Evolutionary conservation across 2,113 vertebrate genomes (phyloP).

Genomic region (Anguilla japonica): DNA sequence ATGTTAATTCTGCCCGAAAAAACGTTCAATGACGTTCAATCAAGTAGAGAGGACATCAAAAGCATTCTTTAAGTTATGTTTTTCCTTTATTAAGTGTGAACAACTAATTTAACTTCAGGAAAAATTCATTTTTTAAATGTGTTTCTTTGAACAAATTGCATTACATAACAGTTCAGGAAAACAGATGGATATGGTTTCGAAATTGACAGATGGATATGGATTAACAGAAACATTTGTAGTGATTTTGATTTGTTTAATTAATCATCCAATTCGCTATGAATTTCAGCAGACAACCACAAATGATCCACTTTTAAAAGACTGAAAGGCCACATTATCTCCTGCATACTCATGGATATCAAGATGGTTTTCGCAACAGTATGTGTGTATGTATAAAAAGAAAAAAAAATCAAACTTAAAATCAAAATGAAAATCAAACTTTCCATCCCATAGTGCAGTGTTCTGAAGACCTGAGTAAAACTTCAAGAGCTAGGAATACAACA

Average conservation of each 20-base stretch:
- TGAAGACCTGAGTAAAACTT: background rate
- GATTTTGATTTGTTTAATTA: background rate
- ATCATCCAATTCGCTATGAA: background rate
- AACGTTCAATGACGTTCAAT: background rate
- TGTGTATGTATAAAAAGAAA: background rate
- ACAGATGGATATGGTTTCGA: background rate
- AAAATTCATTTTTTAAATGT: background rate
- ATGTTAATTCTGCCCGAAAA: background rate
- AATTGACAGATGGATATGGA: background rate
- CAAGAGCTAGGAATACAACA: background rate
- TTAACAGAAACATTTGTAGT: background rate
- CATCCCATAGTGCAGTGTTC: background rate
- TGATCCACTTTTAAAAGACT: background rate
- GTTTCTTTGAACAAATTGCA: background rate
- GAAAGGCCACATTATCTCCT: conserved; percentile 1
- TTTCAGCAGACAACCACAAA: background rate
- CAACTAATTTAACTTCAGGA: background rate
- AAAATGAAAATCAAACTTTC: background rate
- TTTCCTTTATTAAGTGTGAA: background rate
- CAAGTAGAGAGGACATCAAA: background rate
- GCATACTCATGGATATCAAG: background rate
- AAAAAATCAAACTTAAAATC: background rate
- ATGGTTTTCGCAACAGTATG: background rate
- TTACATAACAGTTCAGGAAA: background rate
- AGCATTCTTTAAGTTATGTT: background rate